Evolutionary conservation across 2,797 vertebrate genomes (phyloP).

Genomic region (Hemibagrus guttatus): DNA sequence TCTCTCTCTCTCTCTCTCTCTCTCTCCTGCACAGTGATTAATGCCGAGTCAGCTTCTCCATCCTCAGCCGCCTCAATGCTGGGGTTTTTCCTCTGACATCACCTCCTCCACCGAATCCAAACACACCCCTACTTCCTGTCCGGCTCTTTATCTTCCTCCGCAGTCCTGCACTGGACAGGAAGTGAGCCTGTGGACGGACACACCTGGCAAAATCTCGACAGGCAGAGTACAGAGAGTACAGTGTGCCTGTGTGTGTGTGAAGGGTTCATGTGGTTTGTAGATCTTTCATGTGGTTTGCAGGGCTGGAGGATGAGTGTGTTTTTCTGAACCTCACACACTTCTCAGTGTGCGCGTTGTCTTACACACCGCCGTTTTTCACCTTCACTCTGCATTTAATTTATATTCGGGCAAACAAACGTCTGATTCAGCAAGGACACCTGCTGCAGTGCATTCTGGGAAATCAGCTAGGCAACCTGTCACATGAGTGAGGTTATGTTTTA

Average conservation of each 20-base stretch:
- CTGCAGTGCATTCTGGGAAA: slow-evolving; percentile 9
- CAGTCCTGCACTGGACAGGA: slow-evolving; percentile 31
- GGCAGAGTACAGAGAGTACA: slow-evolving; percentile 2
- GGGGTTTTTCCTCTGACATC: slow-evolving; percentile 41
- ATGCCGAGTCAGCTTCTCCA: not conserved
- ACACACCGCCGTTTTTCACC: not conserved
- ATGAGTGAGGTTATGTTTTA: not conserved
- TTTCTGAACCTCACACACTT: not conserved
- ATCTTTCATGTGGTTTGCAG: slow-evolving; percentile 21
- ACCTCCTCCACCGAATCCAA: not conserved
- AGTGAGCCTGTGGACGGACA: slow-evolving; percentile 42
- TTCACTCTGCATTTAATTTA: not conserved
- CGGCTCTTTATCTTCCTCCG: slow-evolving; percentile 34
- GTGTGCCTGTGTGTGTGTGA: not conserved
- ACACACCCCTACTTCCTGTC: slow-evolving; percentile 30
- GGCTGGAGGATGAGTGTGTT: not conserved
- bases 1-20: too few species aligned
- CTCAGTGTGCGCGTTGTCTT: not conserved
- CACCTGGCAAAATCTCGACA: slow-evolving; percentile 38
- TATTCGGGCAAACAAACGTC: not conserved
- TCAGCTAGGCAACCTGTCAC: not conserved
- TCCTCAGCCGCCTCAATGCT: not conserved
- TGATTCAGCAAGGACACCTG: not conserved
- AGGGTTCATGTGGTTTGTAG: not conserved
- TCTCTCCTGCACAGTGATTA: not conserved